Conservation (phyloP, 23 tunicate species). For the Diplosoma virens region DNA sequence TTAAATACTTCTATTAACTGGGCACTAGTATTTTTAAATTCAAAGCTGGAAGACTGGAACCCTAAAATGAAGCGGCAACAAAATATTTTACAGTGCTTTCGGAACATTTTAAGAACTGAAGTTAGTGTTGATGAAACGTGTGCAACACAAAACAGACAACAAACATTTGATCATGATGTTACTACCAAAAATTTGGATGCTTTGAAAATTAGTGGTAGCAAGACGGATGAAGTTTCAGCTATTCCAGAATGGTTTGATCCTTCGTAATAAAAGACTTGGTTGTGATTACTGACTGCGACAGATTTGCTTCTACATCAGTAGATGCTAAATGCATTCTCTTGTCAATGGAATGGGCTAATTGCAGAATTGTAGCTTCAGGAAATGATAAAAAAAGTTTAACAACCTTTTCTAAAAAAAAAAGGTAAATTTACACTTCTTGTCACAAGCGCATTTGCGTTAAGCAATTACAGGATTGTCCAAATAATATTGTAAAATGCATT, state of each 20-base stretch:
- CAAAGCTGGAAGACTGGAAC: slow-evolving; percentile 30
- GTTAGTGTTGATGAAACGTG: slow-evolving; percentile 33
- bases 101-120: slow-evolving; percentile 27
- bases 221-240: slow-evolving; percentile 23
- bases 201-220: slow-evolving; percentile 24
- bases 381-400: slow-evolving; percentile 22
- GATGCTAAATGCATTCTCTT: slow-evolving; percentile 25
- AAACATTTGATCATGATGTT: slow-evolving; percentile 21
- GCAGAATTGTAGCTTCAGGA: slow-evolving; percentile 43
- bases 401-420: slow-evolving; percentile 38
- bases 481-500: slow-evolving; percentile 17
- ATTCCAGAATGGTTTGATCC: slow-evolving; percentile 51
- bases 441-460: slow-evolving; percentile 32
- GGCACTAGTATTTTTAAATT: slow-evolving; percentile 28
- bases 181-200: slow-evolving; percentile 21
- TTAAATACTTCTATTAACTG: no score
- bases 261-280: slow-evolving; percentile 39
- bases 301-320: slow-evolving; percentile 35
- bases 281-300: slow-evolving; percentile 50
- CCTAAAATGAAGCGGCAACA: slow-evolving; percentile 28
- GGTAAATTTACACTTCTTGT: slow-evolving; percentile 29
- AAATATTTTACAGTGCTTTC: slow-evolving; percentile 31
- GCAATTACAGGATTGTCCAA: slow-evolving; percentile 23
- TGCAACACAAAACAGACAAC: slow-evolving; percentile 24
- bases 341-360: slow-evolving; percentile 50